Conservation (phyloP, 2,888 invertebrate genomes). For the Keiferia lycopersicella region DNA sequence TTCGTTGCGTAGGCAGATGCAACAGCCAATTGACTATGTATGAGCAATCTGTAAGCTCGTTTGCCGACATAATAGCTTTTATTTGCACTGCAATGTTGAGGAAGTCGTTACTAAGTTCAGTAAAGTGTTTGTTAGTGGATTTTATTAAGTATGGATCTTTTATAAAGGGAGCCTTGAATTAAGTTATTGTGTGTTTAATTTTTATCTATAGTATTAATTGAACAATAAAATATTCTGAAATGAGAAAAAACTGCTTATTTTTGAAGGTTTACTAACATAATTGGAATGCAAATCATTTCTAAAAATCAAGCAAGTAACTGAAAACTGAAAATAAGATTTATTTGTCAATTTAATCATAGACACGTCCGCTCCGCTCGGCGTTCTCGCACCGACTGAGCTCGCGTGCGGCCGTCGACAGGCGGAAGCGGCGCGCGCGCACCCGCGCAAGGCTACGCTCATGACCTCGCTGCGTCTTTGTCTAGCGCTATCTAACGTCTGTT, state of each 20-base stretch:
- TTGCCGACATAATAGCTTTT: conserved; percentile 41
- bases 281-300: no score
- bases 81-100: conserved; percentile 36
- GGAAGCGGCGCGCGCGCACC: conserved; percentile 74
- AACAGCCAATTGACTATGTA: conserved; percentile 39
- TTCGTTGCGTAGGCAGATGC: conserved; percentile 49
- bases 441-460: conserved; percentile 80
- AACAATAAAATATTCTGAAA: not conserved
- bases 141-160: not conserved
- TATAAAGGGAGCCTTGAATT: not conserved
- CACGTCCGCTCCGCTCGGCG: conserved; percentile 50
- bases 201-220: not conserved
- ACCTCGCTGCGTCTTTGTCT: conserved; percentile 81
- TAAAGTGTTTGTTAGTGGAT: conserved; percentile 11
- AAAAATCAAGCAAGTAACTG: no score
- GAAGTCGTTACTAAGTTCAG: conserved; percentile 16
- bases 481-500: conserved; percentile 78
- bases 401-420: conserved; percentile 66
- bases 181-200: not conserved
- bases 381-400: conserved; percentile 46
- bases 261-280: no score
- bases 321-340: not conserved
- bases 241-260: no score
- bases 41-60: conserved; percentile 47
- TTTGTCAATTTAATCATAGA: not conserved